A percentile compares a stretch with the other conserved stretches of the same genome.
Evolutionary conservation across 2,888 invertebrate genomes (phyloP).

Genomic region (Plagodis dolabraria): DNA sequence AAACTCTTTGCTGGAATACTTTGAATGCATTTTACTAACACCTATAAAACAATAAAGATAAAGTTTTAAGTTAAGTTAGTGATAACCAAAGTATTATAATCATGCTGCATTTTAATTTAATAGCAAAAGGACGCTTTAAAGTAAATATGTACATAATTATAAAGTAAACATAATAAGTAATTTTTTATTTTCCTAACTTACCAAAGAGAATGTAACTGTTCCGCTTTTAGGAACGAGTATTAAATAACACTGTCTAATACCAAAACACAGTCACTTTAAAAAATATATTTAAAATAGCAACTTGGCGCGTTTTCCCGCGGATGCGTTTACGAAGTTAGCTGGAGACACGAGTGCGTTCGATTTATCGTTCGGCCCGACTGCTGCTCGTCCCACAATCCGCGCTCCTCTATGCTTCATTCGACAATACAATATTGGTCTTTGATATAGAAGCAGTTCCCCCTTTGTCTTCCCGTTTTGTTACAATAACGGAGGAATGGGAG

Average conservation of each 20-base stretch:
- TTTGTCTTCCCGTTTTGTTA: slow-evolving; percentile 38
- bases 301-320: slow-evolving; percentile 39
- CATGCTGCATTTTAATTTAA: no score
- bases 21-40: no score
- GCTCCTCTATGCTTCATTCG: slow-evolving; percentile 72
- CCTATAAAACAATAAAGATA: no score
- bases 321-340: slow-evolving; percentile 48
- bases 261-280: slow-evolving; percentile 42
- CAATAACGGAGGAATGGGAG: slow-evolving; percentile 42
- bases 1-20: no score
- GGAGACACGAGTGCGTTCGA: slow-evolving; percentile 61
- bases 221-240: slow-evolving; percentile 31
- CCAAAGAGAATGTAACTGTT: slow-evolving; percentile 26
- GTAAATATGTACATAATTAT: no score
- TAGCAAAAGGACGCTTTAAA: no score
- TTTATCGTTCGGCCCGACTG: slow-evolving; percentile 69
- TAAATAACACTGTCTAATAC: slow-evolving; percentile 38
- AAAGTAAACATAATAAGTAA: not conserved
- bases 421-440: slow-evolving; percentile 52
- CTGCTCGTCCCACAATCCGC: slow-evolving; percentile 47
- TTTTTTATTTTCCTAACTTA: slow-evolving; percentile 18
- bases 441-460: slow-evolving; percentile 45
- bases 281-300: slow-evolving; percentile 23
- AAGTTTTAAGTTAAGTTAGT: no score
- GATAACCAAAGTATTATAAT: no score